A percentile compares a stretch with the other conserved stretches of the same genome.
phyloP scores from a whole-genome alignment of 2,888 invertebrate species.

The Ferdinandea cuprea region DNA sequence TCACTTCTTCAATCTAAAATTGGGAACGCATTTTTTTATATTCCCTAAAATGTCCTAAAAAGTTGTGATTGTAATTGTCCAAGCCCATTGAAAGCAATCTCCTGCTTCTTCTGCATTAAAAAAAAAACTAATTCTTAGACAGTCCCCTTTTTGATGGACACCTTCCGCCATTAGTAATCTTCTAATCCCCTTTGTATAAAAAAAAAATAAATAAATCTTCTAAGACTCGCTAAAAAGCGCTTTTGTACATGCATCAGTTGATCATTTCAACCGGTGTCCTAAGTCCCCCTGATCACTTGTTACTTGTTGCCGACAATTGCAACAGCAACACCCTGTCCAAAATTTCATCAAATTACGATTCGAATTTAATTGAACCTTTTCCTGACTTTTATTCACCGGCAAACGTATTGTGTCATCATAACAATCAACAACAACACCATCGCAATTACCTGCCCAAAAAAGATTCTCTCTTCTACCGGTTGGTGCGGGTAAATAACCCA shows the following conservation, averaged over 20 bases:
- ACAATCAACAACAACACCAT: constrained; percentile 40
- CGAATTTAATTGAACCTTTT: constrained; percentile 70
- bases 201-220: constrained; percentile 10
- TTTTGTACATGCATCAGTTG: constrained; percentile 6
- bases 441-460: constrained; percentile 59
- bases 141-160: constrained; percentile 37
- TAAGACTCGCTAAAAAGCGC: constrained; percentile 16
- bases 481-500: constrained; percentile 63
- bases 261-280: constrained; percentile 16
- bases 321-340: constrained; percentile 18
- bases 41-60: too few relatives aligned
- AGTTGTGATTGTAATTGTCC: too few relatives aligned
- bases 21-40: too few relatives aligned
- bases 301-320: constrained; percentile 33
- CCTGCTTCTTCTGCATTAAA: not conserved
- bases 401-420: constrained; percentile 48
- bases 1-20: too few relatives aligned
- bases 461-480: constrained; percentile 22
- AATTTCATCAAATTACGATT: constrained; percentile 51
- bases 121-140: not conserved
- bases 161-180: constrained; percentile 37
- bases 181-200: constrained; percentile 43
- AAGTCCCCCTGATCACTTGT: constrained; percentile 49
- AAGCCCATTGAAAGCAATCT: not conserved
- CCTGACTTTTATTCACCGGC: constrained; percentile 67